phyloP scores from a whole-genome alignment of 2,797 vertebrate species.

The Pristis pectinata region DNA sequence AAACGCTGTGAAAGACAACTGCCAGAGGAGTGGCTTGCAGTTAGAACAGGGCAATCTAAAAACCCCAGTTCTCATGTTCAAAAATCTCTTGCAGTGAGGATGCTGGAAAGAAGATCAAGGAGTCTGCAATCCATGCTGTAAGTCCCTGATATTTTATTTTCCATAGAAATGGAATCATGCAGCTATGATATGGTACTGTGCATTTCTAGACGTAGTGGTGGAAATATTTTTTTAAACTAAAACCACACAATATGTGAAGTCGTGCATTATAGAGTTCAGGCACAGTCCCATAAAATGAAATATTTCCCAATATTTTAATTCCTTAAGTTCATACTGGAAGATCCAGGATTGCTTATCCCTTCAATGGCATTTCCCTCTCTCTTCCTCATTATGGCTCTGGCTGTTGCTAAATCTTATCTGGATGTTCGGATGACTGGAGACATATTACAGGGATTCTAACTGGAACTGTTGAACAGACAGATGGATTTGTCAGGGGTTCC shows the following conservation, averaged over 20 bases:
- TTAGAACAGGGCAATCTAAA: no score
- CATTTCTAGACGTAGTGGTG: no score
- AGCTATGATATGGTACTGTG: no score
- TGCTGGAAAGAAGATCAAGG: no score
- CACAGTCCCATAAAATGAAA: not conserved
- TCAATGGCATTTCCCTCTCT: not conserved
- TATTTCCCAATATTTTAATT: not conserved
- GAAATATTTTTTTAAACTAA: not conserved
- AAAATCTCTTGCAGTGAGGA: no score
- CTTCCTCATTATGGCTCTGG: not conserved
- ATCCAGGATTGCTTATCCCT: not conserved
- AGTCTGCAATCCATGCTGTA: no score
- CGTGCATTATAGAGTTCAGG: not conserved
- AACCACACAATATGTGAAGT: not conserved
- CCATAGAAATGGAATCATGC: no score
- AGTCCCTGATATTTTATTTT: no score
- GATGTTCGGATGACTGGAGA: not conserved
- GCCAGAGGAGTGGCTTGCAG: no score
- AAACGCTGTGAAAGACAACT: no score
- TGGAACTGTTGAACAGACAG: not conserved
- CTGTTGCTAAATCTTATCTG: not conserved
- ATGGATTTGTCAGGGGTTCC: not conserved
- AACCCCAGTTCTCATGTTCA: no score
- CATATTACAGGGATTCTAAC: not conserved
- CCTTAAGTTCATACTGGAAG: not conserved